Percentiles rank a stretch among this genome's conserved stretches.
Evolutionary conservation across 2,888 invertebrate species (phyloP).

Genomic region (Orthonychiurus folsomi): DNA sequence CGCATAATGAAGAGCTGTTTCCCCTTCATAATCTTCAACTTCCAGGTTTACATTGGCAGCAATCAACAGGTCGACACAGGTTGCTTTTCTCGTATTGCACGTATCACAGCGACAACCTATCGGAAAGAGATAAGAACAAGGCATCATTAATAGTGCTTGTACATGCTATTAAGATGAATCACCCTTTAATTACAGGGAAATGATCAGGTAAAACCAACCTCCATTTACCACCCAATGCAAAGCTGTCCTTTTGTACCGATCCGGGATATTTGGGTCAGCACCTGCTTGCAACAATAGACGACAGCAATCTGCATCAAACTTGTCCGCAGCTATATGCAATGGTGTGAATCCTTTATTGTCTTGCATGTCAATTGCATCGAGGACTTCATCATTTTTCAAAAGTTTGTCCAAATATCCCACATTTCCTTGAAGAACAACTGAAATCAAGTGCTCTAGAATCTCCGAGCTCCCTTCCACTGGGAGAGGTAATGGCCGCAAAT

Average conservation of each 20-base stretch:
- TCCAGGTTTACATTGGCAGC: conserved; percentile 6
- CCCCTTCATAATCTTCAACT: conserved; percentile 13
- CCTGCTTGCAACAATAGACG: conserved; percentile 18
- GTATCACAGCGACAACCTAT: conserved; percentile 17
- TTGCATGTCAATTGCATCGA: conserved; percentile 15
- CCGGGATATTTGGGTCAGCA: conserved; percentile 20
- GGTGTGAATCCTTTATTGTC: conserved; percentile 16
- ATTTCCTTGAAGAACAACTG: conserved; percentile 12
- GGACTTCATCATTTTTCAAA: conserved; percentile 11
- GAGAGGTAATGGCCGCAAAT: not conserved
- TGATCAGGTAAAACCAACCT: no score
- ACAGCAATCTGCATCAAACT: conserved; percentile 15
- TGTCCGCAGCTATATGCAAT: conserved; percentile 18
- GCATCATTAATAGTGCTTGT: no score
- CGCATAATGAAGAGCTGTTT: conserved; percentile 15
- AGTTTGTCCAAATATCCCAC: conserved; percentile 4
- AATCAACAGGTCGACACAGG: conserved; percentile 10
- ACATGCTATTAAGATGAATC: no score
- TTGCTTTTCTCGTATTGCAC: conserved; percentile 13
- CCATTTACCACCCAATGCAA: conserved; percentile 21
- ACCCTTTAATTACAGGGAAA: no score
- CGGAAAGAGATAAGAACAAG: no score
- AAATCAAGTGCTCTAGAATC: conserved; percentile 10
- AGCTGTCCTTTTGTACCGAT: conserved; percentile 18
- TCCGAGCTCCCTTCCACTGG: conserved; percentile 11